A percentile compares a stretch with the other conserved stretches of the same genome.
Evolutionary conservation across 1,140 invertebrate genomes (phyloP).

Genomic region (Drosophila jambulina): DNA sequence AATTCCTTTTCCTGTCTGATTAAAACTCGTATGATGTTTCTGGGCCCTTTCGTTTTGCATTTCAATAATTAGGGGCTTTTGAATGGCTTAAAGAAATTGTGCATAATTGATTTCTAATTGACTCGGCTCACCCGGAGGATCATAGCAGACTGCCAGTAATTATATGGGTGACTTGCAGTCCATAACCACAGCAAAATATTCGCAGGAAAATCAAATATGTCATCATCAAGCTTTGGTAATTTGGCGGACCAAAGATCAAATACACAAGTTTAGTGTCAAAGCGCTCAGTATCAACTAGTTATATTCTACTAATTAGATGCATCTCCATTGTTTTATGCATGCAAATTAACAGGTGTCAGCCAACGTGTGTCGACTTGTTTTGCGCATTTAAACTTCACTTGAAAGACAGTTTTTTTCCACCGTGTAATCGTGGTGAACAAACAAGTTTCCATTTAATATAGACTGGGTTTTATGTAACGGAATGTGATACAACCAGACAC

Average conservation of each 20-base stretch:
- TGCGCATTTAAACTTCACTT: neutral
- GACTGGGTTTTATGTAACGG: constrained; percentile 16
- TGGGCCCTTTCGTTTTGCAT: neutral
- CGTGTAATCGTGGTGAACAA: constrained; percentile 5
- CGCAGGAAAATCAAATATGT: neutral
- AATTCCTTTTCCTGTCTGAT: constrained; percentile 33
- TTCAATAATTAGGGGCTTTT: constrained; percentile 1
- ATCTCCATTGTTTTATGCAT: neutral
- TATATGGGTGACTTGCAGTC: neutral
- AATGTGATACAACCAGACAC: constrained; percentile 20
- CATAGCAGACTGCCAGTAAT: constrained; percentile 13
- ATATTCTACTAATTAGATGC: neutral
- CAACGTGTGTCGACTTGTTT: neutral
- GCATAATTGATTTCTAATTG: constrained; percentile 44
- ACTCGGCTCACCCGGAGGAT: neutral
- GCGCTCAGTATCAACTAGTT: neutral
- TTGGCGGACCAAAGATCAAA: constrained; percentile 1
- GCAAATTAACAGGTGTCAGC: constrained; percentile 14
- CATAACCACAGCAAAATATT: constrained; percentile 23
- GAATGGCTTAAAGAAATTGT: neutral
- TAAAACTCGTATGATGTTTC: constrained; percentile 26
- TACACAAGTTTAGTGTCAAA: constrained; percentile 7
- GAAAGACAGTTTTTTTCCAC: constrained; percentile 12
- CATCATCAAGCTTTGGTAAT: neutral
- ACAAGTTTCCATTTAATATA: constrained; percentile 23